A percentile compares a stretch with the other conserved stretches of the same genome.
These are phyloP conservation scores for Poeciliopsis turneri DNA, from an alignment of 2,797 vertebrate genomes.

Conservation along the genomic window DNA sequence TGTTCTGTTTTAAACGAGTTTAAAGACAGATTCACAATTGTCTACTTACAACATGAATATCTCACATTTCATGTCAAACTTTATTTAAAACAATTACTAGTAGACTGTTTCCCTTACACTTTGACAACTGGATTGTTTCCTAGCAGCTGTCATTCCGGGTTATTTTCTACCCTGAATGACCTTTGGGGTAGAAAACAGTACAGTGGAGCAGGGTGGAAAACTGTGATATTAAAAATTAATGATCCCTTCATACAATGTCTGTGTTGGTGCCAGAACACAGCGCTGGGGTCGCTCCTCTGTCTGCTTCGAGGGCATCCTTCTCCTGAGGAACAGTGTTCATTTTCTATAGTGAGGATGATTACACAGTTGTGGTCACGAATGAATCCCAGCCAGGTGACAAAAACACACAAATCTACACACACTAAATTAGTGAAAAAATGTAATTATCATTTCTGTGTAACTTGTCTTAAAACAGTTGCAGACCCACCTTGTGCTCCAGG, in stretches of 20 bases:
- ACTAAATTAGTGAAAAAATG: not conserved
- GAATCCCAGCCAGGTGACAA: constrained; percentile 83
- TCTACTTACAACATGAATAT: not conserved
- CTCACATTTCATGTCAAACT: not conserved
- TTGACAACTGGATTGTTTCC: not conserved
- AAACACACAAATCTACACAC: not conserved
- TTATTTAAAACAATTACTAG: not conserved
- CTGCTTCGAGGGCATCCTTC: constrained; percentile 72
- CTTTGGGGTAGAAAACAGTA: constrained; percentile 7
- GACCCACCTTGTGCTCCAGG: constrained; percentile 79
- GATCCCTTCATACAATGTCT: not conserved
- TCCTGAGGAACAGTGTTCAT: constrained; percentile 70
- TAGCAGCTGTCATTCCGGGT: not conserved
- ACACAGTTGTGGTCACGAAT: constrained; percentile 84
- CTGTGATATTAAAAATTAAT: not conserved
- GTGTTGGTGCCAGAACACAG: constrained; percentile 51
- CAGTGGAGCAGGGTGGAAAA: not conserved
- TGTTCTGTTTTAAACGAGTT: not conserved
- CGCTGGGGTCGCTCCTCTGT: constrained; percentile 73
- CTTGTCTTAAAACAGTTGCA: constrained; percentile 75
- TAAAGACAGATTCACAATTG: not conserved
- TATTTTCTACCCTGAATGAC: not conserved
- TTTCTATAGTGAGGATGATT: constrained; percentile 68
- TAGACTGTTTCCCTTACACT: not conserved
- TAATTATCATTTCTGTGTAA: not conserved